phyloP scores from a whole-genome alignment of 1,140 invertebrate species.

The Polypedilum vanderplanki region DNA sequence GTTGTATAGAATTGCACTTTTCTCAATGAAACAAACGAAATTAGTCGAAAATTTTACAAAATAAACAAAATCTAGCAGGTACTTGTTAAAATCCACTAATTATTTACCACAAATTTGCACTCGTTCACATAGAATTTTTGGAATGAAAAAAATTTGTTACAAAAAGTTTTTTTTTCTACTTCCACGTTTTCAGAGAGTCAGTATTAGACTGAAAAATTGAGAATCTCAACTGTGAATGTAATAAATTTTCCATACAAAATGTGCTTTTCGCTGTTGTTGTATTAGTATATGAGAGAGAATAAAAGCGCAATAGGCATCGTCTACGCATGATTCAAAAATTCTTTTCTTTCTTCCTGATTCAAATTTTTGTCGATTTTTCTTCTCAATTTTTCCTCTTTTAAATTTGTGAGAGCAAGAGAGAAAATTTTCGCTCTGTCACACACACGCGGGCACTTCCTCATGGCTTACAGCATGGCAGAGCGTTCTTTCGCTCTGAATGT shows the following conservation, averaged over 20 bases:
- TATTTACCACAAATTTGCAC: constrained; percentile 21
- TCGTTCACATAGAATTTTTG: background rate
- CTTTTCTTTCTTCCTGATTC: background rate
- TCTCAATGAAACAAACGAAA: background rate
- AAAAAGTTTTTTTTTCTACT: background rate
- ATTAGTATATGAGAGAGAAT: background rate
- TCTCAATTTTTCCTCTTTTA: no score
- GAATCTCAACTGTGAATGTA: constrained; percentile 20
- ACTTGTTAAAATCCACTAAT: background rate
- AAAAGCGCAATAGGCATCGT: background rate
- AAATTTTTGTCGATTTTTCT: background rate
- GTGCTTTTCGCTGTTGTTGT: background rate
- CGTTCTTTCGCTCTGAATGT: background rate
- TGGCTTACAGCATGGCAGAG: background rate
- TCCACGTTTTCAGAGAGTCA: constrained; percentile 25
- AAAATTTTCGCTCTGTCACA: background rate
- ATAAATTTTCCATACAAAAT: constrained; percentile 20
- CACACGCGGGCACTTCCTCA: background rate
- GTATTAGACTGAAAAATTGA: constrained; percentile 26
- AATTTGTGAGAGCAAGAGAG: background rate
- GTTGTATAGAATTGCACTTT: background rate
- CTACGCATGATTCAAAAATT: constrained; percentile 11
- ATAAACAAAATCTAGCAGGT: background rate
- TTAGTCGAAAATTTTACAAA: background rate
- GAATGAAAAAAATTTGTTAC: background rate